Evolutionary conservation across 1,140 invertebrate genomes (phyloP), one percentile per base, ranked within the genome.

Genomic region (Tyrophagus putrescentiae): DNA sequence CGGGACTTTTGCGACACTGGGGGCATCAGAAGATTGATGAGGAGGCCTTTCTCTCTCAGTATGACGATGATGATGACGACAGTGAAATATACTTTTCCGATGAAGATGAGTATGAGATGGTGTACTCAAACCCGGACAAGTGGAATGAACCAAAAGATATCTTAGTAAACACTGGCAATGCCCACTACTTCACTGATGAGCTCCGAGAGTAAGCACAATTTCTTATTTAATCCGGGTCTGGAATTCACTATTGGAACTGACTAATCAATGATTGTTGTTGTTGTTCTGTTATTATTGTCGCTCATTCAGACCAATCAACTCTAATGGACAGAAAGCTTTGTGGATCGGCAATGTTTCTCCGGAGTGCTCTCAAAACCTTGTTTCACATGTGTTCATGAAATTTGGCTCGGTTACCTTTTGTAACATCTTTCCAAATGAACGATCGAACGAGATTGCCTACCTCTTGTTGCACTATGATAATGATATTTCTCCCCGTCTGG

Each of bases 381-480:
- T 31, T 18, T 34, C 52, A 16, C 32, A 54, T 54, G 11, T 54
- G 21, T 54, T 54, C 25, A 54, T 31, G 25, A 54, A 54, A 25
- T 54, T 54, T 54, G 52, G 52, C 27, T 21, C 13, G 11, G 52
- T 54, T 11, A 31, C 52, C 1, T 54, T 54, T 32, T 54, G 52
- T 54, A 54, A 54, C 9, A 54, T 54, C 16, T 54, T 54, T 54
- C 52, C 52, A 13, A 54, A 54, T 54, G 52, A 54, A 54, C 4
- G 52, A 54, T 18, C 52, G 27, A 13, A 13, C 2, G 52, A 54
- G 13, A 23, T 54, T 3, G 52, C 52, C 1, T 54, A 54, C 39
- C 52, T 54, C 21, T 33, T 54, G 25, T 54, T 54, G 25, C 52
- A 54, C 39, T 54, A 54, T 54, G 52, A 54, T 25, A 54, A 54